Evolutionary conservation across 92 coral and sea anemone genomes (phyloP).

Genomic region (Porites divaricata): DNA sequence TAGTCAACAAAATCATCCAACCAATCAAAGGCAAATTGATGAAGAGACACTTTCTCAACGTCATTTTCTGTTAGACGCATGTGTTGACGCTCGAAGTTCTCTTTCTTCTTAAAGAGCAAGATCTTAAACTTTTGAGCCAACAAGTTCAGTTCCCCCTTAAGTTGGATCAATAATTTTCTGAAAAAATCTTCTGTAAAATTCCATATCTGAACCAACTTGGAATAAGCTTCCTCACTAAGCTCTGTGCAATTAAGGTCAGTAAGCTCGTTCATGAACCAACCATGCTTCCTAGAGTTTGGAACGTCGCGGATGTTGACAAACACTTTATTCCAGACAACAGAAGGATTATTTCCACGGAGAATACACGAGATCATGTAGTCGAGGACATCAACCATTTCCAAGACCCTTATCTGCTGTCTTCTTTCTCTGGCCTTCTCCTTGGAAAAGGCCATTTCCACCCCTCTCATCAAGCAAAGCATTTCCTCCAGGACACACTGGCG

Average conservation of each 20-base stretch:
- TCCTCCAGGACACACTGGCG: slow-evolving; percentile 19
- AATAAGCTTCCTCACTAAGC: slow-evolving; percentile 4
- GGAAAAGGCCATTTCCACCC: background rate
- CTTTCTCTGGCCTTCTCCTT: background rate
- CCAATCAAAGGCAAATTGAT: background rate
- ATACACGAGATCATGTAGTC: slow-evolving; percentile 1
- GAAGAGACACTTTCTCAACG: background rate
- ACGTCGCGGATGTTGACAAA: slow-evolving; percentile 17
- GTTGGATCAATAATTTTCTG: background rate
- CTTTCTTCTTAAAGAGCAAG: background rate
- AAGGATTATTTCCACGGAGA: slow-evolving; percentile 1
- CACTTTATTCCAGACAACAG: slow-evolving; percentile 18
- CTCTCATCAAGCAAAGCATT: background rate
- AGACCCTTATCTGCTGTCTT: slow-evolving; percentile 1
- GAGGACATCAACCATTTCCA: slow-evolving; percentile 14
- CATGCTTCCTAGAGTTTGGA: background rate
- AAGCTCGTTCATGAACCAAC: slow-evolving; percentile 6
- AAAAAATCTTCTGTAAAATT: background rate
- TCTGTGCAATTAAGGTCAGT: slow-evolving; percentile 19
- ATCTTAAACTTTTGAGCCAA: slow-evolving; percentile 19
- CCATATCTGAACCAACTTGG: slow-evolving; percentile 1
- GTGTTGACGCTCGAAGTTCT: slow-evolving; percentile 2
- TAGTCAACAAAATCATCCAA: background rate
- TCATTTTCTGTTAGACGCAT: background rate
- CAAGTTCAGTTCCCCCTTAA: slow-evolving; percentile 9